A percentile compares a stretch with the other conserved stretches of the same genome.
Evolutionary conservation across 2,797 vertebrate species (phyloP).

Genomic region (Sebastes nivosus): DNA sequence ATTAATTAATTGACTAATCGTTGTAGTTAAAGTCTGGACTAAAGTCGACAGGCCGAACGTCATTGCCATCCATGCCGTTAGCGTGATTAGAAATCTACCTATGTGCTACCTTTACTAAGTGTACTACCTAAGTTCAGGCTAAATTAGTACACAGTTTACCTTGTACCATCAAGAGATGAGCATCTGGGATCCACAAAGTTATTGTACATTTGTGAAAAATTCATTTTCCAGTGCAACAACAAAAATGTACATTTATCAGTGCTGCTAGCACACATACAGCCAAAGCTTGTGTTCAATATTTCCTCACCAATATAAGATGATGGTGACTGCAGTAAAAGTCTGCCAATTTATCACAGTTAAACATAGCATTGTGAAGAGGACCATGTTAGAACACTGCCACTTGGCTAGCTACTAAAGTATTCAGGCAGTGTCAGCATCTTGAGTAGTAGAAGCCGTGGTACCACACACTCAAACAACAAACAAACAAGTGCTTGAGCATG

Average conservation of each 20-base stretch:
- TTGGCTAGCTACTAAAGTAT: not conserved
- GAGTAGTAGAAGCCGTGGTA: not conserved
- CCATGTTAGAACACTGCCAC: not conserved
- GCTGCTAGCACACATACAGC: not conserved
- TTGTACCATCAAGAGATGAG: not conserved
- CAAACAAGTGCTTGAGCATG: not conserved
- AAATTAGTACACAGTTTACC: not conserved
- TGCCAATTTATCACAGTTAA: not conserved
- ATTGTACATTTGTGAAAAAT: not conserved
- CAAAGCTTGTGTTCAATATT: not conserved
- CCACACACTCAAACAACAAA: not conserved
- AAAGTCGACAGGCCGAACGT: not conserved
- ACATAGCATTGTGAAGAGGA: not conserved
- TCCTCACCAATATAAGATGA: not conserved
- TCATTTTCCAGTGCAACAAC: fast-evolving
- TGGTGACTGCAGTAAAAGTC: not conserved
- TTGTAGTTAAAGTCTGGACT: not conserved
- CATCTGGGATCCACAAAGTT: not conserved
- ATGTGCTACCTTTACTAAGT: not conserved
- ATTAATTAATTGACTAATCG: too few species aligned
- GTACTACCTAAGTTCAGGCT: not conserved
- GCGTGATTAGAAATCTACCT: not conserved
- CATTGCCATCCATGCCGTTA: not conserved
- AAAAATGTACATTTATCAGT: not conserved
- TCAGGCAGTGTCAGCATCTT: not conserved